Evolutionary conservation across 2,113 vertebrate genomes (phyloP).

Genomic region (Seriola quinqueradiata): DNA sequence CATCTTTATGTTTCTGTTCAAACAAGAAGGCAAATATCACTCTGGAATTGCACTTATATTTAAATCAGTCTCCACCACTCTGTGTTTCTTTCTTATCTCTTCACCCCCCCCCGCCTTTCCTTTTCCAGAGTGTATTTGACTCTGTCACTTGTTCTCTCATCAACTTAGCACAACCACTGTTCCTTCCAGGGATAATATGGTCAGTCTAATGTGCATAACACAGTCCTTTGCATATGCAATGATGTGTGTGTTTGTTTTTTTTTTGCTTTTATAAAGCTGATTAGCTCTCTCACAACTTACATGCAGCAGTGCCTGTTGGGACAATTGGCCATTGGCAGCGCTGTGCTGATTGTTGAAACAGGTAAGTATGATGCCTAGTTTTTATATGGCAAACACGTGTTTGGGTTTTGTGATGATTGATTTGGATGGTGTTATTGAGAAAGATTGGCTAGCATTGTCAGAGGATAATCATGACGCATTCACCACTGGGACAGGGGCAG

Average conservation of each 20-base stretch:
- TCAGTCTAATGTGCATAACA: constrained; percentile 30
- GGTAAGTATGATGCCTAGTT: constrained; percentile 32
- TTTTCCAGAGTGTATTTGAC: constrained; percentile 4
- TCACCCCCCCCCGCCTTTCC: background rate
- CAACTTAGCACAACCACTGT: constrained; percentile 30
- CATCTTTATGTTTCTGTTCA: constrained; percentile 27
- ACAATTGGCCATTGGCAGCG: constrained; percentile 15
- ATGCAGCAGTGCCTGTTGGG: constrained; percentile 33
- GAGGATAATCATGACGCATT: constrained; percentile 50
- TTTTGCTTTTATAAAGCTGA: background rate
- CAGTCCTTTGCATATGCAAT: constrained; percentile 21
- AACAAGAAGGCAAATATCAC: constrained; percentile 16
- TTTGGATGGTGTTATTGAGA: constrained; percentile 57
- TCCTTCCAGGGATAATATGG: constrained; percentile 34
- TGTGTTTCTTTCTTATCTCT: constrained; percentile 7
- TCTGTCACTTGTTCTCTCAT: constrained; percentile 50
- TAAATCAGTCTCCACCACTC: constrained; percentile 16
- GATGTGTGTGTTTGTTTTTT: background rate
- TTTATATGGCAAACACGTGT: constrained; percentile 50
- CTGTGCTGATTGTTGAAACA: constrained; percentile 25
- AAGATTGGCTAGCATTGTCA: constrained; percentile 35
- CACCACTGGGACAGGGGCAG: constrained; percentile 26
- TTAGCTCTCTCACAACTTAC: constrained; percentile 39
- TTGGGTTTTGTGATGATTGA: constrained; percentile 59
- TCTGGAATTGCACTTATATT: constrained; percentile 30